Base-by-base conservation (phyloP, 2,113 vertebrate species). In the Hydrochoerus hydrochaeris region DNA sequence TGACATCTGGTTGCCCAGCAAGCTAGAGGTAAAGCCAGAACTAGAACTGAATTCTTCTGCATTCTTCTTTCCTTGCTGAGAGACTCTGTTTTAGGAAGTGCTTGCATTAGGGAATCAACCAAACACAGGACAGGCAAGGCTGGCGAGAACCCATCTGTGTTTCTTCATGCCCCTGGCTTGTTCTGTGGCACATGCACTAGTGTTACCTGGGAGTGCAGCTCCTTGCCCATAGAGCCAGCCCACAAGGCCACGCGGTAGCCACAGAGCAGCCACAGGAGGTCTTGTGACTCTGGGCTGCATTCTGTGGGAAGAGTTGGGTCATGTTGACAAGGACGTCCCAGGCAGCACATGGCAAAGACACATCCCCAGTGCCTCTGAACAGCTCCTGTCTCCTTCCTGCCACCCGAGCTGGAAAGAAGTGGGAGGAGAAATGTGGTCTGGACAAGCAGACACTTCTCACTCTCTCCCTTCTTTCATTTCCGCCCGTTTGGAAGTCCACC, bases 111-210 rank as follows among this genome's bases (percentile, higher is more conserved):
- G 92, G 78, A 90, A 80, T 38, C 63, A 88, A 88, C n/a, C 5
- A 16, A 94, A 58, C 65, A 28, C 0, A 7, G 87, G 78, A 41
- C 4, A 65, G 75, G 84, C 11, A 0, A 93, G 84, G 44, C 69
- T 93, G 44, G 35, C 22, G 62, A 38, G 62, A 77, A 65, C 12
- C 35, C 89, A 1, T 32, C 44, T 44, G 90, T 82, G 91, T 62
- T 89, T 93, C 82, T 91, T 95, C 35, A 38, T 58, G 57, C 41
- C 75, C 57, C 2, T 38, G 63, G 93, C 62, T 85, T 91, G 41
- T 20, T 32, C 67, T 26, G 41, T 24, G 49, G n/a, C 63, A 85
- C 78, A 77, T 10, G 41, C 9, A 62, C 57, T 32, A 73, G 88
- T 80, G 28, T 75, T 63, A 97, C 90, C 85, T 83, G 82, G 32